Evolutionary conservation across 2,113 vertebrate genomes (phyloP), one percentile per base, ranked within the genome.

Genomic region (Cyrtonyx montezumae): DNA sequence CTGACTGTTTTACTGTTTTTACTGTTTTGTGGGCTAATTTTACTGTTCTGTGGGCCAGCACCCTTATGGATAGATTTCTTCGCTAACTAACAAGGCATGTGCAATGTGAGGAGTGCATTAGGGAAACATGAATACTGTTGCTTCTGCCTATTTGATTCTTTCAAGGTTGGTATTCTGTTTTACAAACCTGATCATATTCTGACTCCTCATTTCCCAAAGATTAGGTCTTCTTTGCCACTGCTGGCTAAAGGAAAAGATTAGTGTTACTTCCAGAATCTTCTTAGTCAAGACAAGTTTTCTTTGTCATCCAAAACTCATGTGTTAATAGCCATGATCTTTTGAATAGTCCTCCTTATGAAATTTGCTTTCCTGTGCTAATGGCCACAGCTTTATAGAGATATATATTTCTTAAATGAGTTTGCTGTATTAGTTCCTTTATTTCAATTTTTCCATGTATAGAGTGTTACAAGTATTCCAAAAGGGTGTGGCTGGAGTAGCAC

Each of bases 401-500:
- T n/a, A 59, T 22, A 4, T 70, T 65, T 65, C 9, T 75, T 61
- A 5, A 48, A 46, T 8, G 63, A 18, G 4, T 49, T 82, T 58
- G 82, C 11, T 58, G 2, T 43, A 30, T 48, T 67, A 21, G n/a
- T 6, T 37, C 26, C 4, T 53, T 53, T 10, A 77, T 75, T 63
- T 74, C 12, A 49, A 1, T 45, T 79, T 74, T 75, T 68, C 45
- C 12, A 26, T 45, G 14, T 46, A 65, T 65, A 11, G 11, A 13
- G 11, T 16, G 3, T 48, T 45, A 69, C 17, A 67, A 36, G 20
- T 11, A 6, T 67, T 14, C 34, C 10, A 36, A 26, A 19, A 5
- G 1, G 7, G 21, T 49, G 17, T 34, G 9, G 2, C 11, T 56
- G 14, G 16, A 92, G 82, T 0, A 0, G 40, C 7, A 26, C 9